Base-by-base conservation (phyloP, 1,140 invertebrate species). In the Himalopsyche phryganea region DNA sequence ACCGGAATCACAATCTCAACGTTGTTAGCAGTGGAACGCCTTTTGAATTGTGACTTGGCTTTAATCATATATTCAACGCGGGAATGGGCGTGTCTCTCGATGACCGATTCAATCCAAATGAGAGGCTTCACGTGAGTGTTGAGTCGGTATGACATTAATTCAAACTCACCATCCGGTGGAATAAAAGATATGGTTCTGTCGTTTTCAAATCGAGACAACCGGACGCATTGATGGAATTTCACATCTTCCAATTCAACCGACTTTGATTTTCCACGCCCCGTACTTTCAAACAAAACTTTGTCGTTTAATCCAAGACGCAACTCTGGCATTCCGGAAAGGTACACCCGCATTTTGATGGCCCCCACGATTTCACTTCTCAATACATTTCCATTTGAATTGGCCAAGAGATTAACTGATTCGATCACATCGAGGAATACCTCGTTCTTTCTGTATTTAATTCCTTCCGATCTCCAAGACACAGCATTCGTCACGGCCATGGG, bases 401-500 rank as follows among this genome's bases (percentile, higher is more conserved):
- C 96, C 69, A 99, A 73, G 48, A 99, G 78, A 78, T 99, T 99
- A 1, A 99, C 95, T 7, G 94, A 98, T 74, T 99, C 98, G 64
- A 99, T 98, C 1, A 99, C 98, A 82, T 99, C 98, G 0, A 99
- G 81, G 69, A 99, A 99, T 1, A 99, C 97, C 83, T 99, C 98
- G 78, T 99, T 99, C 76, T 99, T 99, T 42, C 97, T 84, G 75
- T 99, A 99, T 70, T 98, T 98, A 45, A 99, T 96, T 1, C 96
- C 96, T 73, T 99, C 97, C 0, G 96, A 96, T 45, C 98, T 79
- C 98, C 98, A 99, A 0, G 96, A 98, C 0, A 99, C 98, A 6
- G 97, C 96, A 80, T 99, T 99, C 1, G 98, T 99, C 0, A 99
- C 96, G n/a, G 98, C 96, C 83, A 96, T 92, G 0, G 98, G 98